A percentile compares a stretch with the other conserved stretches of the same genome.
Evolutionary conservation across 2,797 vertebrate genomes (phyloP).

Genomic region (Danio jaintianensis): DNA sequence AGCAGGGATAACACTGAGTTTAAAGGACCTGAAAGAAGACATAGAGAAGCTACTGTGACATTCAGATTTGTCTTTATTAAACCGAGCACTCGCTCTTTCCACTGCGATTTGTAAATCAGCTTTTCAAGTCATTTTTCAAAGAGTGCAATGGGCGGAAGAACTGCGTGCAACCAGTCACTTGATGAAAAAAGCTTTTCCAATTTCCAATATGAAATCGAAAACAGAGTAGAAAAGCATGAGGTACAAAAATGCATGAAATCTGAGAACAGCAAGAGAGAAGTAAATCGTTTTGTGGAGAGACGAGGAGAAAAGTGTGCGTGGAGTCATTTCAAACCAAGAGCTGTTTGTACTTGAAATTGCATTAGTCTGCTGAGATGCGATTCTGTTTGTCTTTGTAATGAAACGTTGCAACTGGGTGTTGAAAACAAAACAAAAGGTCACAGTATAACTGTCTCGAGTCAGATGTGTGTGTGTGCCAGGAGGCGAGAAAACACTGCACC

Average conservation of each 20-base stretch:
- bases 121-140: neutral
- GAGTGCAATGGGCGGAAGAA: neutral
- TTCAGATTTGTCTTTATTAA: constrained; percentile 14
- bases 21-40: constrained; percentile 4
- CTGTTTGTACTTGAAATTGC: constrained; percentile 32
- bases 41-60: neutral
- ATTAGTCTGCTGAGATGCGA: constrained; percentile 8
- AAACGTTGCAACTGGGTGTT: constrained; percentile 8
- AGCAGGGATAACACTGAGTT: neutral
- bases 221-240: constrained; percentile 10
- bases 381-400: constrained; percentile 36
- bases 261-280: constrained; percentile 5
- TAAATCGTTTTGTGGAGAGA: constrained; percentile 24
- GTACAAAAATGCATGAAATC: constrained; percentile 26
- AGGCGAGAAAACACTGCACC: constrained; percentile 1
- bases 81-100: neutral
- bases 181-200: constrained; percentile 21
- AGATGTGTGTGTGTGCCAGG: constrained; percentile 1
- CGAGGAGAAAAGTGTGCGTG: constrained; percentile 6
- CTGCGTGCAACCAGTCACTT: neutral
- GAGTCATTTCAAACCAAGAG: constrained; percentile 7
- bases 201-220: constrained; percentile 15
- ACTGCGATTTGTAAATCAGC: neutral
- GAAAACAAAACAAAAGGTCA: constrained; percentile 31
- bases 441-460: neutral